Conservation (phyloP, 2,888 invertebrate genomes). For the Crematogaster levior region DNA sequence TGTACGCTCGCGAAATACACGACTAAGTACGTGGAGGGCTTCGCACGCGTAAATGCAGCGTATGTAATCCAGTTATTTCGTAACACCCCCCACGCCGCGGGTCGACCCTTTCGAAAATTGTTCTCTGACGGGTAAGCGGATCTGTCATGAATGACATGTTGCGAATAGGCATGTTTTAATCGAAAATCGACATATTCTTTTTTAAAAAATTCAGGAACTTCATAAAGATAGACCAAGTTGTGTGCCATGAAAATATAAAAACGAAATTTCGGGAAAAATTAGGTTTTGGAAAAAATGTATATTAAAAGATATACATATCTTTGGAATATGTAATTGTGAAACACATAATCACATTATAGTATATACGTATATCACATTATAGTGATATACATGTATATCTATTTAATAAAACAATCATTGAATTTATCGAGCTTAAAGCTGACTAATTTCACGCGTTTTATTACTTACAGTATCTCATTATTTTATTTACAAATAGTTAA, state of each 20-base stretch:
- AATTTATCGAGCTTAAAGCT: no score
- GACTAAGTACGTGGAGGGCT: slow-evolving; percentile 30
- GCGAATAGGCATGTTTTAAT: background rate
- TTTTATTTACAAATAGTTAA: background rate
- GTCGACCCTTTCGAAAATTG: slow-evolving; percentile 38
- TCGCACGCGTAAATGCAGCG: slow-evolving; percentile 22
- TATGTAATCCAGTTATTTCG: slow-evolving; percentile 39
- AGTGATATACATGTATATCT: no score
- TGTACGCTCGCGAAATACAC: slow-evolving; percentile 32
- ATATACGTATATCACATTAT: no score
- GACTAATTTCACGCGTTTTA: no score
- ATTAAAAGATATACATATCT: background rate
- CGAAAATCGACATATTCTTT: background rate
- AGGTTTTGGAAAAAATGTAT: background rate
- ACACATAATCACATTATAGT: no score
- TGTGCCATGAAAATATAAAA: background rate
- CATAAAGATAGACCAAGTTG: background rate
- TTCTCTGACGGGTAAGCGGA: slow-evolving; percentile 20
- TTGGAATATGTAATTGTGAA: background rate
- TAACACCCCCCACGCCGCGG: background rate
- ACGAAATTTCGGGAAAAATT: background rate
- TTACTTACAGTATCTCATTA: background rate
- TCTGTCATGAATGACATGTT: background rate
- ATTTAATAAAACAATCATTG: background rate
- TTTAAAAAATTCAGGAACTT: background rate